Evolutionary conservation across 2,113 vertebrate genomes (phyloP).

Genomic region (Python bivittatus): DNA sequence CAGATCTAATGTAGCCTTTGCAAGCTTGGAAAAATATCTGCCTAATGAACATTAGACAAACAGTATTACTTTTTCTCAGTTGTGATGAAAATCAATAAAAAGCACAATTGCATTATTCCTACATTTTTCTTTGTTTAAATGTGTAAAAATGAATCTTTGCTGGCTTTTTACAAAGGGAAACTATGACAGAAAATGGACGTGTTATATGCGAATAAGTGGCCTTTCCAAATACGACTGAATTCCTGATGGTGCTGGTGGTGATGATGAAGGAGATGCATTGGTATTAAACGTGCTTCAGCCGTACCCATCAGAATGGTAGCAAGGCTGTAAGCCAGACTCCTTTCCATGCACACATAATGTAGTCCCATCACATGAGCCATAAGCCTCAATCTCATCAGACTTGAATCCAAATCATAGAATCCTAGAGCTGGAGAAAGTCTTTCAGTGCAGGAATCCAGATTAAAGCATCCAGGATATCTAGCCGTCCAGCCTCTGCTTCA

Average conservation of each 20-base stretch:
- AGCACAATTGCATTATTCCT: not conserved
- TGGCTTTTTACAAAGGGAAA: conserved; percentile 1
- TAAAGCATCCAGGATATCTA: not conserved
- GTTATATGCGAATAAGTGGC: not conserved
- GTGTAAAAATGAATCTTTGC: not conserved
- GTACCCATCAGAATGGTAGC: not conserved
- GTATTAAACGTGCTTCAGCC: not conserved
- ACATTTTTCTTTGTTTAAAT: not conserved
- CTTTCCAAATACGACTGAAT: not conserved
- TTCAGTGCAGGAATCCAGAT: not conserved
- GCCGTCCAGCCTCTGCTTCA: not conserved
- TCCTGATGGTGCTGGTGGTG: not conserved
- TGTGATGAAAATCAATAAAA: not conserved
- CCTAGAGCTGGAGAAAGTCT: not conserved
- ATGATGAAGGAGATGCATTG: not conserved
- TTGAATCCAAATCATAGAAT: not conserved
- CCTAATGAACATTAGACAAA: not conserved
- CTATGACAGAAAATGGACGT: not conserved
- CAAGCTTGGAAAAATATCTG: not conserved
- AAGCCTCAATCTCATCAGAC: not conserved
- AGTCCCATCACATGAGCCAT: not conserved
- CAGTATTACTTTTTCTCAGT: not conserved
- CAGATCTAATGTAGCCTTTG: not conserved
- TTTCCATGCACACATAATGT: not conserved
- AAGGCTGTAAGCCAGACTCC: not conserved